These are phyloP conservation scores for Melanargia galathea DNA, from an alignment of 2,888 invertebrate genomes.

Conservation along the genomic window DNA sequence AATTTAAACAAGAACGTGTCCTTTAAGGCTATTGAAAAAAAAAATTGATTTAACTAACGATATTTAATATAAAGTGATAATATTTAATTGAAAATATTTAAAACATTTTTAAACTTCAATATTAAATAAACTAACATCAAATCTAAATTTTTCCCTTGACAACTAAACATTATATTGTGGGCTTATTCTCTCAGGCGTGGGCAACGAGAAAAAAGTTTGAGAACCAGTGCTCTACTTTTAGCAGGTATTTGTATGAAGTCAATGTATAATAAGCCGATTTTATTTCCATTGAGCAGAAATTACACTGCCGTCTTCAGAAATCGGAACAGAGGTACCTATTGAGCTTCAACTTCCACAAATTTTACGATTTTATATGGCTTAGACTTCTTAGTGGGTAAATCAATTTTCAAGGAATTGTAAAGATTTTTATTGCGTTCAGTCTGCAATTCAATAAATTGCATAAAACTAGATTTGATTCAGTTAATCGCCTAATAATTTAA, in stretches of 20 bases:
- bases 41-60: background rate
- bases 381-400: background rate
- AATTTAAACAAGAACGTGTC: slow-evolving; percentile 13
- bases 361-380: slow-evolving; percentile 1
- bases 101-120: too few species aligned
- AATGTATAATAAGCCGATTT: slow-evolving; percentile 18
- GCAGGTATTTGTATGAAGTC: background rate
- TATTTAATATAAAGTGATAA: too few species aligned
- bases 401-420: background rate
- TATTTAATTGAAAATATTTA: too few species aligned
- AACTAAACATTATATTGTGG: background rate
- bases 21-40: background rate
- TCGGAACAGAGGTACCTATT: slow-evolving; percentile 15
- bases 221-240: background rate
- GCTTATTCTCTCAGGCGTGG: background rate
- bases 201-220: slow-evolving; percentile 1
- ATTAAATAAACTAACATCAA: background rate
- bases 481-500: too few species aligned
- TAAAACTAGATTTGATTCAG: too few species aligned
- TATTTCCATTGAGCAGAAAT: slow-evolving; percentile 25
- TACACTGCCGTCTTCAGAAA: slow-evolving; percentile 17
- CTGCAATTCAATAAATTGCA: background rate
- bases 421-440: background rate
- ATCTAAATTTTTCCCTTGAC: background rate
- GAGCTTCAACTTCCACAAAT: slow-evolving; percentile 13